Evolutionary conservation across 1,140 invertebrate species (phyloP), one percentile per base, ranked within the genome.

Genomic region (Ectropis grisescens): DNA sequence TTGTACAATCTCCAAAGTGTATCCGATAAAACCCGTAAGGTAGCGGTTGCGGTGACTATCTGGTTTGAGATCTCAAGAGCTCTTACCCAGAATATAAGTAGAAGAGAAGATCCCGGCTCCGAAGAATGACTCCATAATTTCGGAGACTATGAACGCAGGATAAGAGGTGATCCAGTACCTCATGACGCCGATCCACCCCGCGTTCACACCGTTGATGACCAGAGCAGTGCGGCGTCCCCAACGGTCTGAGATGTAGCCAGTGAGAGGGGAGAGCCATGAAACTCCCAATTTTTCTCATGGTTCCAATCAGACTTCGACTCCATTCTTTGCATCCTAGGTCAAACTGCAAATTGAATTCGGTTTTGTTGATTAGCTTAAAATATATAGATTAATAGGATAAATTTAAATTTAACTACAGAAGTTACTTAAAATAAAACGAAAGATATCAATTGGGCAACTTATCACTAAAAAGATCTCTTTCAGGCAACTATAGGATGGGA

Each of bases 161-260:
- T 91, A 92, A 41, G 83, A 87, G 6, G 85, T 79, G 1, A 88
- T 84, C 44, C 88, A 90, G 12, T 88, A 88, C 33, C 87, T 84
- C 2, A 85, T 59, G 11, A 88, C 41, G 1, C 90, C 89, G 15
- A 87, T 74, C 29, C 89, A 65, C 6, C 84, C 84, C 3, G 85
- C 82, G 40, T 85, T 59, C 32, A 86, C 65, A 28, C 85, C 84
- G 15, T 84, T 85, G 44, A 86, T 45, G 8, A 88, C 75, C 16
- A 93, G 68, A 0, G 87, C 82, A 2, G 81, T 82, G 37, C 86
- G 85, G 9, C 91, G 80, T 1, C 91, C 91, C 59, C 60, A 82
- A 2, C 60, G 59, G 70, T 91, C 90, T 1, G 90, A 90, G 2
- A 91, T 56, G 52, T 85, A 84, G 13, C 89, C 89, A 1, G 87